Percentiles rank a stretch among this genome's conserved stretches.
Evolutionary conservation across 2,113 vertebrate species (phyloP).

Genomic region (Xenus cinereus): DNA sequence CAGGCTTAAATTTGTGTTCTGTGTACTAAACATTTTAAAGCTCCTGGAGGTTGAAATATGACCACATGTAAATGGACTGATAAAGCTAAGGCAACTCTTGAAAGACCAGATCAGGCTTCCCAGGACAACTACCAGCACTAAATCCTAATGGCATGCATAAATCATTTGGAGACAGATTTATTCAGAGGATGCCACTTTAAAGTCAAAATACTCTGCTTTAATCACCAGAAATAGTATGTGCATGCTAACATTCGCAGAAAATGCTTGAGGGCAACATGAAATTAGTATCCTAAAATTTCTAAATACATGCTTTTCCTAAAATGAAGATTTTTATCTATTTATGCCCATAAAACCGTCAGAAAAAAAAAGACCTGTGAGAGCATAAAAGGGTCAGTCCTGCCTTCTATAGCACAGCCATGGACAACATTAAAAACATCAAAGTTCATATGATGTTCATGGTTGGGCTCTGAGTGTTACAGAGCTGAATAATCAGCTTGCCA

Average conservation of each 20-base stretch:
- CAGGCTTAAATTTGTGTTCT: conserved; percentile 70
- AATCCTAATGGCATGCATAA: conserved; percentile 69
- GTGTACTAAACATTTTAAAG: conserved; percentile 72
- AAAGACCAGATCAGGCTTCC: conserved; percentile 67
- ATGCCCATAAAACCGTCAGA: conserved; percentile 20
- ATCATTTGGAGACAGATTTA: conserved; percentile 58
- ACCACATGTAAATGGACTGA: conserved; percentile 63
- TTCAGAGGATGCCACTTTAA: conserved; percentile 68
- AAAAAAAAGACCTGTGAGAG: not conserved
- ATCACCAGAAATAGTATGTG: conserved; percentile 33
- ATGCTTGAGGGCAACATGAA: conserved; percentile 58
- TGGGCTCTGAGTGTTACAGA: not conserved
- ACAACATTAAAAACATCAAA: conserved; percentile 21
- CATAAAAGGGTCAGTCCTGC: conserved; percentile 30
- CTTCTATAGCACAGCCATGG: not conserved
- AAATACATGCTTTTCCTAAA: conserved; percentile 71
- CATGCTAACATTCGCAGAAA: conserved; percentile 73
- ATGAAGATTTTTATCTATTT: conserved; percentile 65
- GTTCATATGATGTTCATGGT: not conserved
- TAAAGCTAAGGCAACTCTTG: conserved; percentile 52
- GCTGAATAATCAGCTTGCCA: not conserved
- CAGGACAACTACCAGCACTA: conserved; percentile 55
- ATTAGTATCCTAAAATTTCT: conserved; percentile 45
- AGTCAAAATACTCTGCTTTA: conserved; percentile 53
- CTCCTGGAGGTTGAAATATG: conserved; percentile 51